Base-by-base conservation (phyloP, 2,113 vertebrate genomes). In the Amphilophus citrinellus region DNA sequence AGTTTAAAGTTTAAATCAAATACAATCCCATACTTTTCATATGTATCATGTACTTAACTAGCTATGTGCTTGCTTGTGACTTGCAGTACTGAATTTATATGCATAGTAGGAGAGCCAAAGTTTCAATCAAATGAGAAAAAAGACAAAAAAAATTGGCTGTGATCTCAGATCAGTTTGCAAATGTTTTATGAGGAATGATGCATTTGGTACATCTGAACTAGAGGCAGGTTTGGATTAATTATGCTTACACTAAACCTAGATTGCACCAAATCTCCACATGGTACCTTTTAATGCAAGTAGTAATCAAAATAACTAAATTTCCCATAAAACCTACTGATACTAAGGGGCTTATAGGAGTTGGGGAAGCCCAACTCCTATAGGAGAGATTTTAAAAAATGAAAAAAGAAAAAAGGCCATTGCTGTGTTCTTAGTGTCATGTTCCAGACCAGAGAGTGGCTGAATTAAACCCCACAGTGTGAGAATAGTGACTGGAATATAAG, bases 191-290 rank as follows among this genome's bases (percentile, higher is more conserved):
- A 50, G 15, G 44, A 15, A 47, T 47, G 44, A 15, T 47, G 14
- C 65, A 50, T 47, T 50, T 24, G 15, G 15, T 44, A 4, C 17
- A 18, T 50, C 1, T 30, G 24, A 11, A 42, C 30, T 71, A 15
- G 18, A 71, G 42, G 0, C 30, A 30, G 24, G 66, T 50, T 50
- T 7, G 24, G 42, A 27, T 71, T 50, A 27, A 0, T 68, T 71
- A 71, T 50, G 42, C 66, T 24, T 20, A 0, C 9, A 0, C 6
- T 71, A 1, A 50, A 71, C 17, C 24, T 27, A 15, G 9, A 15
- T 5, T 44, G 10, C 10, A 11, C 14, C 4, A 47, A 14, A 44
- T 44, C 42, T 44, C 47, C 42, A 68, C 65, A 50, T 1, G 0
- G 42, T 0, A 27, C 27, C 27, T 27, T 30, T 30, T 71, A 71